Base-by-base conservation (phyloP, 1,140 invertebrate genomes). In the Thaumatotibia leucotreta region DNA sequence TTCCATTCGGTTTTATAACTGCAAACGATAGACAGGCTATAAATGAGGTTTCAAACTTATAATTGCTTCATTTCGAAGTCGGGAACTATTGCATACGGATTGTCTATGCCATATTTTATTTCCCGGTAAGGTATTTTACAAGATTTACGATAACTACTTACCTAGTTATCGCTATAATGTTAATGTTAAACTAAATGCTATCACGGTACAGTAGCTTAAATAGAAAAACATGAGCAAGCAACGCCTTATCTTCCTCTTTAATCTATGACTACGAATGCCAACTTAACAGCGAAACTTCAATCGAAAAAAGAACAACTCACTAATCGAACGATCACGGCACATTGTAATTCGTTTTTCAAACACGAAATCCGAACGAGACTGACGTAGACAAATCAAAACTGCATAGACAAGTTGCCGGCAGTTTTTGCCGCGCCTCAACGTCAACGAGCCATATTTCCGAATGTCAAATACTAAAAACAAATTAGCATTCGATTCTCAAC, bases 21-120 rank as follows among this genome's bases (percentile, higher is more conserved):
- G 74, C 72, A 31, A 79, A 77, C 80, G 81, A 89, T 85, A 88
- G 84, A 83, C 84, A 82, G 73, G 82, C 81, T 82, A 89, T 89
- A 89, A 87, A 87, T 85, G 85, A 84, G 77, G 74, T 83, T 78
- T 76, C 79, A 76, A 89, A 89, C 84, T 88, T 89, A 86, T 88
- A 89, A 89, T 89, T 88, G 86, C 86, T 86, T 88, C 83, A 88
- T 89, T 89, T 84, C 77, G 78, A 81, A 81, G 75, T 80, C 75
- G 67, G 66, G 76, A 73, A 74, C 76, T 74, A 74, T 80, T 80
- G 82, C 79, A 83, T 78, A 82, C 76, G 76, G 70, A 69, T 75
- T 83, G 80, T 79, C 78, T 79, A 80, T 76, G 76, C 65, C 67
- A 70, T 68, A 63, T 52, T 69, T 65, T 69, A 65, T 63, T 39